Percentiles rank a stretch among this genome's conserved stretches.
Evolutionary conservation across 2,888 invertebrate species (phyloP).

Genomic region (Colletes collaris): DNA sequence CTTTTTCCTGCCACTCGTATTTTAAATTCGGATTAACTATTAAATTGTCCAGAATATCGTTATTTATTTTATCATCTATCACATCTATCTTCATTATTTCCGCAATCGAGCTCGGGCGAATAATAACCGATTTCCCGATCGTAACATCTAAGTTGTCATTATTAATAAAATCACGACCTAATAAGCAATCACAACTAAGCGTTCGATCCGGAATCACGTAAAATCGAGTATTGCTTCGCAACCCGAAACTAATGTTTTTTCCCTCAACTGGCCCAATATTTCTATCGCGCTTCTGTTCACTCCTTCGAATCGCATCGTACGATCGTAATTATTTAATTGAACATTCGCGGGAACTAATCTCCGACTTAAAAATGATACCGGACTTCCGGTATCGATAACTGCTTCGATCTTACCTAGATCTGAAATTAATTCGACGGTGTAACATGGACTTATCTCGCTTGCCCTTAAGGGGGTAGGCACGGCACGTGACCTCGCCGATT

Average conservation of each 20-base stretch:
- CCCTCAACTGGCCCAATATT: conserved; percentile 8
- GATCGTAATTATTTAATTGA: neutral
- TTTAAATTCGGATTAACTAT: neutral
- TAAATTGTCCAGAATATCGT: neutral
- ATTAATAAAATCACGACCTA: conserved; percentile 18
- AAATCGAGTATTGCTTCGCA: neutral
- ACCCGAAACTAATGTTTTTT: neutral
- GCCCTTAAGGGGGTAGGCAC: no score
- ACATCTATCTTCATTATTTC: neutral
- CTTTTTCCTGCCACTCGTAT: neutral
- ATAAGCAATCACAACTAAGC: conserved; percentile 19
- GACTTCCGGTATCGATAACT: conserved; percentile 15
- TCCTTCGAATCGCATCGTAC: neutral
- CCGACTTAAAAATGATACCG: conserved; percentile 8
- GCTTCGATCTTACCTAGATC: conserved; percentile 6
- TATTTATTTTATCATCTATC: neutral
- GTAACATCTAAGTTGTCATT: neutral
- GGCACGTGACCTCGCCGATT: no score
- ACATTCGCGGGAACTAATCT: neutral
- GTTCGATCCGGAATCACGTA: conserved; percentile 5
- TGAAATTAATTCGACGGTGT: neutral
- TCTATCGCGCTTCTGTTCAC: conserved; percentile 17
- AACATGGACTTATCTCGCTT: conserved; percentile 1
- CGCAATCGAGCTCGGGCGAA: neutral
- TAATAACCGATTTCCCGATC: no score